A percentile compares a stretch with the other conserved stretches of the same genome.
Conservation (phyloP, 2,888 invertebrate species). For the Caenorhabditis sp. region DNA sequence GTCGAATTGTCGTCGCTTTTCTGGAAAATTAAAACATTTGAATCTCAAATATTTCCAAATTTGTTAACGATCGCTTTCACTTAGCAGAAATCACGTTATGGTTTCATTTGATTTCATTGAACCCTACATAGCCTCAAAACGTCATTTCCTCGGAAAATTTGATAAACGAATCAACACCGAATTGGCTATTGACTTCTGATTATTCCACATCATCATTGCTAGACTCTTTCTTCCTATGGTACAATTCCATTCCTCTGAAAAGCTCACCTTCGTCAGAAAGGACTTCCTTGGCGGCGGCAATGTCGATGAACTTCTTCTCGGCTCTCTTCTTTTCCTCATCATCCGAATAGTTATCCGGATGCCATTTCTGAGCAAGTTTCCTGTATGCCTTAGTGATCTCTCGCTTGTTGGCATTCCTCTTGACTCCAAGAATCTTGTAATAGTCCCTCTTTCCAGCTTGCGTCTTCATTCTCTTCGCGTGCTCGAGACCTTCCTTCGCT, state of each 20-base stretch:
- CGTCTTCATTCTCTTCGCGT: conserved; percentile 94
- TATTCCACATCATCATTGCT: too few relatives aligned
- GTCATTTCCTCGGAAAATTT: conserved; percentile 26
- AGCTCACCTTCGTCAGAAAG: conserved; percentile 86
- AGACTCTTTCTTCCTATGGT: conserved; percentile 6
- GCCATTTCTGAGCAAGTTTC: conserved; percentile 98
- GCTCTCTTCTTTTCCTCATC: conserved; percentile 89
- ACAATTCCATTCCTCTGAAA: not conserved
- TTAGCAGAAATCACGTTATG: not conserved
- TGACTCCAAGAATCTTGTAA: conserved; percentile 96
- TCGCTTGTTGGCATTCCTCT: conserved; percentile 91
- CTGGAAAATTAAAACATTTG: conserved; percentile 85
- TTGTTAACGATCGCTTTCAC: conserved; percentile 1
- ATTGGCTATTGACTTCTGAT: too few relatives aligned
- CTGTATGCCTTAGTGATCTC: conserved; percentile 97
- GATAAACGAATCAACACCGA: too few relatives aligned
- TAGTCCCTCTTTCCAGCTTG: conserved; percentile 95
- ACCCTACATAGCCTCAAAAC: conserved; percentile 1
- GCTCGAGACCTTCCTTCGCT: conserved; percentile 92
- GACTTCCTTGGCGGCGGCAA: conserved; percentile 99
- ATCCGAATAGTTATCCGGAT: conserved; percentile 94
- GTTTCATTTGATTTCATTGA: conserved; percentile 37
- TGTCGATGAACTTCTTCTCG: conserved; percentile 97
- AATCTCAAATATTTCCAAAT: not conserved
- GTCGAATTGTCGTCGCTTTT: conserved; percentile 95